phyloP scores from a whole-genome alignment of 2,113 vertebrate genomes.

The Syngnathoides biaculeatus region DNA sequence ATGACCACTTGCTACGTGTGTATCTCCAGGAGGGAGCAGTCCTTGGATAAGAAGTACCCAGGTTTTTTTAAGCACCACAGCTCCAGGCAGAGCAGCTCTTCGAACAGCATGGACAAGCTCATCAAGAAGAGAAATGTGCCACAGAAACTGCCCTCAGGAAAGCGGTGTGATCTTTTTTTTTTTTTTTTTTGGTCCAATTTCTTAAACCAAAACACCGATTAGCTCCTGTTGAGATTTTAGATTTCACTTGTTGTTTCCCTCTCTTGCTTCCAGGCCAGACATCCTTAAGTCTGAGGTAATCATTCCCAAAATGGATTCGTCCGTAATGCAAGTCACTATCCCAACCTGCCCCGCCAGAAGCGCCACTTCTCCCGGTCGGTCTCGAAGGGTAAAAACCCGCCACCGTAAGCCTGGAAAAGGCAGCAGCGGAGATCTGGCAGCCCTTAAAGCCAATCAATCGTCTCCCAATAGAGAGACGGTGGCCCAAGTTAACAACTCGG shows the following conservation, averaged over 20 bases:
- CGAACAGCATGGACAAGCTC: constrained; percentile 92
- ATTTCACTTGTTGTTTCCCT: constrained; percentile 19
- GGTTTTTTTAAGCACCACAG: constrained; percentile 87
- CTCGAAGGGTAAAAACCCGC: constrained; percentile 84
- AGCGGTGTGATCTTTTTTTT: constrained; percentile 73
- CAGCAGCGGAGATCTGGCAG: constrained; percentile 85
- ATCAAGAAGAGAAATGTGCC: constrained; percentile 95
- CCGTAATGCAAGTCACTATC: constrained; percentile 85
- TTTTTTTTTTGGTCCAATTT: too few species aligned
- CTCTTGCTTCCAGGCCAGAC: constrained; percentile 77
- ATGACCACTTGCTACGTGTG: neutral
- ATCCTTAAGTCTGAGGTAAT: constrained; percentile 91
- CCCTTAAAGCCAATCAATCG: constrained; percentile 75
- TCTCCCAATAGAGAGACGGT: constrained; percentile 53
- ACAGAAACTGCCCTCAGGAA: constrained; percentile 90
- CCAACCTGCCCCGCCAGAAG: constrained; percentile 82
- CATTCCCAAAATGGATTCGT: constrained; percentile 88
- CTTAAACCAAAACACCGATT: constrained; percentile 19
- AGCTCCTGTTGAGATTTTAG: constrained; percentile 9
- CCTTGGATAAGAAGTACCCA: constrained; percentile 89
- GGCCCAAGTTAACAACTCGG: constrained; percentile 38
- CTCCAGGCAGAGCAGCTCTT: constrained; percentile 79
- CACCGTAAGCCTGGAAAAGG: constrained; percentile 85
- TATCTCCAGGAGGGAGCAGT: constrained; percentile 84
- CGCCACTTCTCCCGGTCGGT: constrained; percentile 85